Evolutionary conservation across 2,888 invertebrate genomes (phyloP), one percentile per base, ranked within the genome.

Genomic region (Cephus runcator): DNA sequence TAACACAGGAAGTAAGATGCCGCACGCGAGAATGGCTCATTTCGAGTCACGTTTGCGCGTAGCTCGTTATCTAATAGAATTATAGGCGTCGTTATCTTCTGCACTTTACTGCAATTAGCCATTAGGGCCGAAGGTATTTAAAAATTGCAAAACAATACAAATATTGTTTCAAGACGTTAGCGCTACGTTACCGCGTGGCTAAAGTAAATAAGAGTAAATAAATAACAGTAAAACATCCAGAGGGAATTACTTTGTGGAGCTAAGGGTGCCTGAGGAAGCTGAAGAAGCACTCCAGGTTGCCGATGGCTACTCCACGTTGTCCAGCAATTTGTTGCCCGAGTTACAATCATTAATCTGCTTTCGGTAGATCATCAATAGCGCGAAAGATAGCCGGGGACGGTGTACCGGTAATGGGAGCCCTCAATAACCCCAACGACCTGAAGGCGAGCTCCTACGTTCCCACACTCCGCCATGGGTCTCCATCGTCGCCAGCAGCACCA

Each of bases 341-440:
- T 85, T 85, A 82, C 83, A 87, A 87, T 88, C 90, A 90, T 91
- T 90, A 90, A 90, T 91, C 88, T 87, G 88, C 85, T 87, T 88
- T 87, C 86, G 87, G 88, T 88, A 85, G 87, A 89, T 89, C 91
- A 91, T 91, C 90, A 90, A 91, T 90, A 91, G 90, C 86, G 90
- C 89, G 85, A 88, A 89, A 91, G 90, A 91, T 90, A 91, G 87
- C 86, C 83, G 83, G 79, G 81, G 85, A 87, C 87, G 87, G 85
- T 91, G 91, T 91, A 91, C 86, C 88, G 84, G 88, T 90, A 91
- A 91, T 91, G 91, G 90, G 86, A 90, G 88, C 90, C 89, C 89
- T 91, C 90, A 90, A 91, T 91, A 91, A 91, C 88, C 88, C 86
- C 75, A 81, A 80, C 82, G 83, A 83, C 81, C 83, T 85, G 83